phyloP scores from a whole-genome alignment of 2,888 invertebrate species.

The Molorchus minor region DNA sequence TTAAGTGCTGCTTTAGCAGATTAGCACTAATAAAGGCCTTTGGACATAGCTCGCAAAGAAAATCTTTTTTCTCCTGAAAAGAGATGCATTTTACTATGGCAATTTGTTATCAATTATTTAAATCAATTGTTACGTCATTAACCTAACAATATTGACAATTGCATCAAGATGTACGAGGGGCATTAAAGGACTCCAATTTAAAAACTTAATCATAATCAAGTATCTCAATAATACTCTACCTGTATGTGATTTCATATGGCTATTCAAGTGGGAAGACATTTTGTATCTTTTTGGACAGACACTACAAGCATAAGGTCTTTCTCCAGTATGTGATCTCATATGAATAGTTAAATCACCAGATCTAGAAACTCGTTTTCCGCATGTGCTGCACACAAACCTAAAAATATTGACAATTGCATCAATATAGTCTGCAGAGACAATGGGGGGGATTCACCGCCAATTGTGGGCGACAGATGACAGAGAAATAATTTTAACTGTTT shows the following conservation, averaged over 20 bases:
- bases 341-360: slow-evolving; percentile 55
- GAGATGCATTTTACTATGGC: neutral
- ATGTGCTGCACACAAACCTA: slow-evolving; percentile 52
- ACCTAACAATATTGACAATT: no score
- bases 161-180: no score
- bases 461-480: no score
- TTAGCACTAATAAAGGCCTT: slow-evolving; percentile 32
- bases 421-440: neutral
- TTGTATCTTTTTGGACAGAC: slow-evolving; percentile 53
- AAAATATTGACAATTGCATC: no score
- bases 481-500: no score
- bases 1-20: slow-evolving; percentile 27
- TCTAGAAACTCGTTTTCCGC: slow-evolving; percentile 53
- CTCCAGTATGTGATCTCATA: slow-evolving; percentile 54
- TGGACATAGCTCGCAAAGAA: slow-evolving; percentile 29
- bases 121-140: no score
- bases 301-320: slow-evolving; percentile 52
- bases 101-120: neutral
- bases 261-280: slow-evolving; percentile 55
- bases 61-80: slow-evolving; percentile 37
- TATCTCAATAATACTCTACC: slow-evolving; percentile 41
- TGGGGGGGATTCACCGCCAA: neutral
- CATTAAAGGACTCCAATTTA: no score
- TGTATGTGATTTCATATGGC: slow-evolving; percentile 55
- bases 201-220: neutral